Evolutionary conservation across 1,140 invertebrate species (phyloP), one percentile per base, ranked within the genome.

Genomic region (Pachypsylla venusta): DNA sequence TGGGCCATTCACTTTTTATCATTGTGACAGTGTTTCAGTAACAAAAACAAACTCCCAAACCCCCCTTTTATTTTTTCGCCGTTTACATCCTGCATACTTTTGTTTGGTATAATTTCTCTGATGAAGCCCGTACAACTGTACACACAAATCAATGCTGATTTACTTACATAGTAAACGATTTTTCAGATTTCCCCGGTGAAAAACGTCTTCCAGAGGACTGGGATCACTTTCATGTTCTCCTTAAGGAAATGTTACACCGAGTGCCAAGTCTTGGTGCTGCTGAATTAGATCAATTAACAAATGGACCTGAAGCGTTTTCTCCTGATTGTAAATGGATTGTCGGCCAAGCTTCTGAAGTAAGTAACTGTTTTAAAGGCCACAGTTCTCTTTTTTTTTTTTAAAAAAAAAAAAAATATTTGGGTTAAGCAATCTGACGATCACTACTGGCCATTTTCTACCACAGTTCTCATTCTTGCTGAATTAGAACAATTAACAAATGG

Each of bases 251-350:
- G 65, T 71, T 97, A 13, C 78, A 85, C 56, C 78, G 94, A 24
- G 80, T 96, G 60, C 93, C 95, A 7, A 72, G 72, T 30, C 76
- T 98, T 48, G 79, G 78, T 27, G 74, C 82, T 56, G 81, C 85
- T 25, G 73, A 80, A 12, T 72, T 89, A 40, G 81, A 93, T 64
- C 81, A 82, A 64, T 71, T 98, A 13, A 83, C 83, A 64, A 93
- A 92, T 70, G 84, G 86, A 7, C 83, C 93, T 1, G 93, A 98
- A 75, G 88, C 89, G 30, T 98, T 97, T 75, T 94, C 93, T 25
- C 93, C 87, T 0, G 88, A 91, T 69, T 89, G 86, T 68, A 89
- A 87, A 68, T 91, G 87, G 87, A 88, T 91, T 42, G 75, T 98
- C 14, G 94, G 94, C 1, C 88, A 97, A 78, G 80, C 88, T 14